A percentile compares a stretch with the other conserved stretches of the same genome.
Evolutionary conservation across 2,888 invertebrate species (phyloP).

Genomic region (Lymantria monacha): DNA sequence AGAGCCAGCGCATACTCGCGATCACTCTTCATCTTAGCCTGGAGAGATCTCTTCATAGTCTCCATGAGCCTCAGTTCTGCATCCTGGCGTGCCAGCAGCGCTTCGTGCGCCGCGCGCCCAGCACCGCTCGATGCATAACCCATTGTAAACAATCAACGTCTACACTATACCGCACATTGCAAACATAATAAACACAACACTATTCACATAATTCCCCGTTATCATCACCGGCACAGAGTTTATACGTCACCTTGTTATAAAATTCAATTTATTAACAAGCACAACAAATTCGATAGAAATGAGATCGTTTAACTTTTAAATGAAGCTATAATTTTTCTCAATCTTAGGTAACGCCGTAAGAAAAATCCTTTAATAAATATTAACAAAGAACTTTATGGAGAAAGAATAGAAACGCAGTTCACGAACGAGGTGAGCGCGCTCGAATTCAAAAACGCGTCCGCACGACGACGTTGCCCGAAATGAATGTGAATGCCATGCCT

Average conservation of each 20-base stretch:
- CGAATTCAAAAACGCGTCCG: conserved; percentile 52
- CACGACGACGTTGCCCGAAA: conserved; percentile 56
- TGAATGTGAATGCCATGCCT: conserved; percentile 45
- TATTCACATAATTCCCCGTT: conserved; percentile 71
- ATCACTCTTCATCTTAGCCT: conserved; percentile 94
- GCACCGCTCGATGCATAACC: conserved; percentile 94
- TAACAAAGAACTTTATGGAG: conserved; percentile 40
- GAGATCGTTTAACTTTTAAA: conserved; percentile 25
- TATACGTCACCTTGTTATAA: conserved; percentile 50
- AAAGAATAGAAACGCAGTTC: conserved; percentile 35
- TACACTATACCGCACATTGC: conserved; percentile 63
- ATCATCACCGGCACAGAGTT: conserved; percentile 67
- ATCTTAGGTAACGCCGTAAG: conserved; percentile 25
- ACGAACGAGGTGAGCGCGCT: conserved; percentile 38
- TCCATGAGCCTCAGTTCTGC: conserved; percentile 96
- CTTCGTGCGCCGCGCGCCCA: conserved; percentile 95
- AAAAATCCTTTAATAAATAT: conserved; percentile 34
- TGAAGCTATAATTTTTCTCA: conserved; percentile 26
- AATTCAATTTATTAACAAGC: conserved; percentile 44
- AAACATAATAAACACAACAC: conserved; percentile 72
- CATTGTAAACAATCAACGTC: conserved; percentile 78
- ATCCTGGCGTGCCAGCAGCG: conserved; percentile 93
- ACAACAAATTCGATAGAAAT: conserved; percentile 32
- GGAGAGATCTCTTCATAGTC: conserved; percentile 93
- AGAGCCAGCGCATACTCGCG: conserved; percentile 94